Evolutionary conservation across 2,888 invertebrate species (phyloP).

Genomic region (Acholoe squamosa): DNA sequence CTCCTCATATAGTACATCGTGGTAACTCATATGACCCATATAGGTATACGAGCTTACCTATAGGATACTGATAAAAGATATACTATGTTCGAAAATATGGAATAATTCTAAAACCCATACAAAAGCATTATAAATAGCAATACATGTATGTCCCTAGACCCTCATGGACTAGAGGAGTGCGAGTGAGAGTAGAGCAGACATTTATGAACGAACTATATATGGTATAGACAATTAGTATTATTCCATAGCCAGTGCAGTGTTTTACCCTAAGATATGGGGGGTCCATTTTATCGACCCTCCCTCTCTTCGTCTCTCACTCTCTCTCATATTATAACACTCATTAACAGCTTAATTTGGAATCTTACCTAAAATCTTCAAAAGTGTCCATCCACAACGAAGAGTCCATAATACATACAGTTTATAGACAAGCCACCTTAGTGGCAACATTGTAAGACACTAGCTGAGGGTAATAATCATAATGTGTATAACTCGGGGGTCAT

Average conservation of each 20-base stretch:
- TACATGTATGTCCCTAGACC: conserved; percentile 56
- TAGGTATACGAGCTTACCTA: conserved; percentile 12
- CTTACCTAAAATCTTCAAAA: neutral
- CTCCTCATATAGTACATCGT: conserved; percentile 34
- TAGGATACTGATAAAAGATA: conserved; percentile 55
- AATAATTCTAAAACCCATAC: conserved; percentile 62
- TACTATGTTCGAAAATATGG: conserved; percentile 58
- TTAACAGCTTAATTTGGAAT: neutral
- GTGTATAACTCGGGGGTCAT: no score
- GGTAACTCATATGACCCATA: conserved; percentile 37
- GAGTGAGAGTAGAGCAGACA: conserved; percentile 18
- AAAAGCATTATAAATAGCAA: conserved; percentile 61
- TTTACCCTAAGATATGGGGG: conserved; percentile 2
- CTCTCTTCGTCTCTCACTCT: neutral
- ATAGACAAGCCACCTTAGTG: conserved; percentile 19
- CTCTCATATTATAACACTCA: neutral
- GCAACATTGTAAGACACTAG: conserved; percentile 40
- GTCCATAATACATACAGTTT: conserved; percentile 34
- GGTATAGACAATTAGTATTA: conserved; percentile 6
- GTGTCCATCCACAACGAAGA: neutral
- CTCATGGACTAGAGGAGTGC: conserved; percentile 49
- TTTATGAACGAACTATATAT: conserved; percentile 17
- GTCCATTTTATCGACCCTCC: neutral
- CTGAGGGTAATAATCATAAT: conserved; percentile 16
- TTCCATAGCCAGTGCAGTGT: conserved; percentile 14